Percentiles rank a stretch among this genome's conserved stretches.
These are phyloP conservation scores for Heliconius cydno DNA, from an alignment of 2,888 invertebrate genomes.

Conservation along the genomic window DNA sequence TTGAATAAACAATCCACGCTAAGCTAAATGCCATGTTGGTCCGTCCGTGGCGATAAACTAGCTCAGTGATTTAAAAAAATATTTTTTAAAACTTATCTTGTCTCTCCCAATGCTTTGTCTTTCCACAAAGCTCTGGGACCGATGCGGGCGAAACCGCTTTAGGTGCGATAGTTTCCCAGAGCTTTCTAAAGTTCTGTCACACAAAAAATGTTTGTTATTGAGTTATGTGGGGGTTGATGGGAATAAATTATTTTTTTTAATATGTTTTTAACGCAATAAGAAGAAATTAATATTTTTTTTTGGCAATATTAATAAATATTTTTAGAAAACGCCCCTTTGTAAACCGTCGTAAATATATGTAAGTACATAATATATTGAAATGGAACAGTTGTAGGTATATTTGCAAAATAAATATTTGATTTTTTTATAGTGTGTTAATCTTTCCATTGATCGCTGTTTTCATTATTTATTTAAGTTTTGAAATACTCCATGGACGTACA, in stretches of 20 bases:
- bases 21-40: constrained; percentile 11
- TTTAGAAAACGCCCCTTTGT: too few relatives aligned
- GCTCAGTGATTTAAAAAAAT: constrained; percentile 14
- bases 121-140: constrained; percentile 7
- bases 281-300: too few relatives aligned
- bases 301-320: too few relatives aligned
- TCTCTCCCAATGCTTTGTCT: constrained; percentile 17
- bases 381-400: neutral
- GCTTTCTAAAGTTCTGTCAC: neutral
- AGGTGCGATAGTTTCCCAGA: neutral
- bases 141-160: constrained; percentile 25
- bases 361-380: neutral
- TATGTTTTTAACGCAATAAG: neutral
- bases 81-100: constrained; percentile 19
- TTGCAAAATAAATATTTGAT: neutral
- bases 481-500: neutral
- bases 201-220: neutral
- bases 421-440: neutral
- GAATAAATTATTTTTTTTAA: neutral
- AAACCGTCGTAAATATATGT: too few relatives aligned
- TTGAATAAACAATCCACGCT: constrained; percentile 9
- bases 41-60: constrained; percentile 13
- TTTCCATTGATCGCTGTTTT: constrained; percentile 2
- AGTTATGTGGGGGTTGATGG: neutral
- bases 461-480: constrained; percentile 1